Conservation (phyloP, 2,797 vertebrate genomes). For the Diplodus puntazzo region DNA sequence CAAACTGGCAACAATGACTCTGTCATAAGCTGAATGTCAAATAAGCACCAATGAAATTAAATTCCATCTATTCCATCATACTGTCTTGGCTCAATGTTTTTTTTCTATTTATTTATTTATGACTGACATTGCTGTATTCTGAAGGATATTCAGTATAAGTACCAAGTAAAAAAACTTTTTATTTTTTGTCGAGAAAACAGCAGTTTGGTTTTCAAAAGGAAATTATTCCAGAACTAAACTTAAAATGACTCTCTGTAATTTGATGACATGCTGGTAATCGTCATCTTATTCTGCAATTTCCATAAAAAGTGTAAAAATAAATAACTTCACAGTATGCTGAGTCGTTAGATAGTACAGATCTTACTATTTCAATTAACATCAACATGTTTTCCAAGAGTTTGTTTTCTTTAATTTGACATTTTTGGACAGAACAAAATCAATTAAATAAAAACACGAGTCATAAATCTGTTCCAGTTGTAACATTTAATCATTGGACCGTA, state of each 20-base stretch:
- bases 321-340: background rate
- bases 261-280: no score
- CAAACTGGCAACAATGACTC: background rate
- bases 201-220: background rate
- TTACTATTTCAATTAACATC: no score
- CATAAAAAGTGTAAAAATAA: background rate
- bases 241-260: no score
- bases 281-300: no score
- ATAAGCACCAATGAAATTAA: background rate
- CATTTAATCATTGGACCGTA: no score
- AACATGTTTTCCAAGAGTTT: no score
- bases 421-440: no score
- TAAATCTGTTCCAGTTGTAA: no score
- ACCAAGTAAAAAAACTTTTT: background rate
- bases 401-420: no score
- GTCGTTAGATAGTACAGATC: background rate
- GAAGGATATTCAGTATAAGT: background rate
- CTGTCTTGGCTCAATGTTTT: background rate
- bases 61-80: background rate
- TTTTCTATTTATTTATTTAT: no score
- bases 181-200: background rate
- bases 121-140: background rate
- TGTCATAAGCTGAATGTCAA: background rate
- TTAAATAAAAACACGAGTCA: no score
- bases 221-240: background rate